Conservation (phyloP, 2,797 vertebrate species). For the Podargus strigoides region DNA sequence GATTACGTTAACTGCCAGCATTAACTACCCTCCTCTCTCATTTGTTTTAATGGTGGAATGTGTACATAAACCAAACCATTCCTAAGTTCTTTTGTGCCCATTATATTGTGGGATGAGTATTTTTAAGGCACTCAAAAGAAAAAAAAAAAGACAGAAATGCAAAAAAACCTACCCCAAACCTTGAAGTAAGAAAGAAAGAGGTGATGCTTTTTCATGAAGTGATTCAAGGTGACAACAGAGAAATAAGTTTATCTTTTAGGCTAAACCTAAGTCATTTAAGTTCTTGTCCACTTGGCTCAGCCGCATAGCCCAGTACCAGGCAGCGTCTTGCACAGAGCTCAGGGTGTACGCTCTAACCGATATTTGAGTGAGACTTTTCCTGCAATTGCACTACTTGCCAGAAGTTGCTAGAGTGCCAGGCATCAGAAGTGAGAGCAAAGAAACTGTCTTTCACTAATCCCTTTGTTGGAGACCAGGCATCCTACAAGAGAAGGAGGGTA, state of each 20-base stretch:
- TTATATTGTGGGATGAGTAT: neutral
- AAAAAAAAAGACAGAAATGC: neutral
- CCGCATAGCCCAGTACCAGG: neutral
- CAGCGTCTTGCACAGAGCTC: neutral
- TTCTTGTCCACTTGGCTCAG: neutral
- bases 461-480: neutral
- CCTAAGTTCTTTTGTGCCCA: neutral
- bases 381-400: neutral
- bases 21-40: neutral
- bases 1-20: neutral
- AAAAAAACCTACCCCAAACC: neutral
- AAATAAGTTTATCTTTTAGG: neutral
- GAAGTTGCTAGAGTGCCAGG: neutral
- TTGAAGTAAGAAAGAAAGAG: neutral
- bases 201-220: neutral
- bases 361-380: neutral
- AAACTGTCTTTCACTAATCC: neutral
- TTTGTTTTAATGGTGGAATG: neutral
- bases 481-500: neutral
- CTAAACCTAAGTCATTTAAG: neutral
- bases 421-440: neutral
- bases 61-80: neutral
- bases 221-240: neutral
- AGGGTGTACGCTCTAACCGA: rapidly evolving
- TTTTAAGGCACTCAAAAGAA: neutral